Evolutionary conservation across 2,113 vertebrate genomes (phyloP), one percentile per base, ranked within the genome.

Genomic region (Capra hircus): DNA sequence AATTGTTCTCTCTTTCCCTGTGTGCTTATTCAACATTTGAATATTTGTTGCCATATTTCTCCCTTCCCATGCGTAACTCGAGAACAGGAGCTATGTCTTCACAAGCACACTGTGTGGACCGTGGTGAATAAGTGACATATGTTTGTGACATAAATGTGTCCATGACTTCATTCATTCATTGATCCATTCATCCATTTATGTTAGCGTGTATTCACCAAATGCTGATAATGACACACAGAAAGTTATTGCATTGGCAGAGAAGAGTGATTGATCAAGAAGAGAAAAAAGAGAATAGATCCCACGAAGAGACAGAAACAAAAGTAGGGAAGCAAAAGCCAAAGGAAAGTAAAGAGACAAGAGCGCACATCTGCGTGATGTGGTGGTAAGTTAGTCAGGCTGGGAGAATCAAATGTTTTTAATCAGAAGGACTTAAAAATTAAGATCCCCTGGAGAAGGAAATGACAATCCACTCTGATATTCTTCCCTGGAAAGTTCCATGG

Each of bases 101-200:
- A n/a, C 2, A 60, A 60, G 23, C 85, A 83, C 43, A 60, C 33
- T 4, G n/a, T 71, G 64, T 77, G 64, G 43, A 15, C 36, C 3
- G 9, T 1, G 1, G 28, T 53, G 33, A 53, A 7, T 23, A 27
- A 81, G 13, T 36, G 89, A 71, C 36, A 28, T 16, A 14, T 5
- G 19, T 59, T 78, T 83, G 88, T 95, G 84, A 83, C 23, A 27
- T 90, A 50, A 84, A 52, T 53, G 6, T 77, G 62, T 25, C 33
- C 55, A 9, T 28, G 15, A 48, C 64, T 84, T 91, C 53, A 48
- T 60, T 96, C 55, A 74, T 64, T 96, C 30, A 57, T 36, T 17
- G 59, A 81, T 71, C 85, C 33, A 40, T 23, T 95, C 77, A 59
- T 53, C 95, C 25, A 36, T 40, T 53, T 36, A 82, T 28, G 43